Evolutionary conservation across 1,140 invertebrate species (phyloP).

Genomic region (Pseudomyrmex flavicornis): DNA sequence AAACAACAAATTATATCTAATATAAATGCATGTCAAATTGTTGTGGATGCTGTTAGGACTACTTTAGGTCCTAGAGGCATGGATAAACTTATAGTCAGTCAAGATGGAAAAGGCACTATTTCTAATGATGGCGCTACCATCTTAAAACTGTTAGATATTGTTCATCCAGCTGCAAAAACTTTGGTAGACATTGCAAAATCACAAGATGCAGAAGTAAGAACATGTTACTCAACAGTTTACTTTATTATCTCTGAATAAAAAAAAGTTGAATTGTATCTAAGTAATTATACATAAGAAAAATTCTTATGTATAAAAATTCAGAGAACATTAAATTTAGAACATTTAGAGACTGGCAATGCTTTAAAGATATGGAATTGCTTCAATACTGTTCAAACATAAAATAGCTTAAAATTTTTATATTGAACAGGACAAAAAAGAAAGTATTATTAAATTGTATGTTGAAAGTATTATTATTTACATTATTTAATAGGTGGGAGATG

Average conservation of each 20-base stretch:
- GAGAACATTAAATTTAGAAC: slow-evolving; percentile 74
- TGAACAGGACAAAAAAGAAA: background rate
- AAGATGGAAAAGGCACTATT: slow-evolving; percentile 95
- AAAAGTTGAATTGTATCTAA: background rate
- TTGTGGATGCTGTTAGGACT: slow-evolving; percentile 98
- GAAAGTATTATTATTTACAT: slow-evolving; percentile 12
- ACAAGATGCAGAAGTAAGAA: slow-evolving; percentile 97
- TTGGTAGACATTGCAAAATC: slow-evolving; percentile 99
- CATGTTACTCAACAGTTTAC: background rate
- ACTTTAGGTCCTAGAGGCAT: slow-evolving; percentile 99
- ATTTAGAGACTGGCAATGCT: slow-evolving; percentile 78
- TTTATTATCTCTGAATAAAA: background rate
- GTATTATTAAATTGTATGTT: background rate
- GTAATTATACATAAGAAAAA: slow-evolving; percentile 33
- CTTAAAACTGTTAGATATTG: slow-evolving; percentile 97
- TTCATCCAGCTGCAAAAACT: slow-evolving; percentile 99
- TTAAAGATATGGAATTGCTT: slow-evolving; percentile 73
- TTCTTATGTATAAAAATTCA: slow-evolving; percentile 35
- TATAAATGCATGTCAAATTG: slow-evolving; percentile 99
- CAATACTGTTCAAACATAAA: slow-evolving; percentile 72
- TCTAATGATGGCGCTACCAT: slow-evolving; percentile 99
- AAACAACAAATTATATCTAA: slow-evolving; percentile 98
- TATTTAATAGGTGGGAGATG: slow-evolving; percentile 95
- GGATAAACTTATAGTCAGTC: slow-evolving; percentile 99
- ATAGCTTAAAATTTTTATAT: too few species aligned